Conservation (phyloP, 2,113 vertebrate species). For the Ivindomyrus marchei region DNA sequence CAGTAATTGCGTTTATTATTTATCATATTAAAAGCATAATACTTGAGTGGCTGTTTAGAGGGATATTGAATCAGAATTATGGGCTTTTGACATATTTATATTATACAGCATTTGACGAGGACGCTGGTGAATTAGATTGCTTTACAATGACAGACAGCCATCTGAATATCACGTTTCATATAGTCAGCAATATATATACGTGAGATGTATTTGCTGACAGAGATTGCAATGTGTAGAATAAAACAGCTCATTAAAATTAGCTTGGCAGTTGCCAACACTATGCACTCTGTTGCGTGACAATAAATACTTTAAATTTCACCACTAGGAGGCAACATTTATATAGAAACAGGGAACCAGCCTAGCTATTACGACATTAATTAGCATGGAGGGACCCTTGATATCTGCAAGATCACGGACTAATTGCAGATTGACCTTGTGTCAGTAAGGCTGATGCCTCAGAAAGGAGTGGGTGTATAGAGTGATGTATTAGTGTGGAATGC, state of each 20-base stretch:
- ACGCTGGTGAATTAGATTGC: background rate
- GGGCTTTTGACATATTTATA: background rate
- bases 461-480: background rate
- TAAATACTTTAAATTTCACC: background rate
- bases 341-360: background rate
- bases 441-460: background rate
- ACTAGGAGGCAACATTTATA: constrained; percentile 10
- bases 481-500: background rate
- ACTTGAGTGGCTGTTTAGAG: background rate
- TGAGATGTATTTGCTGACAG: background rate
- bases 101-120: background rate
- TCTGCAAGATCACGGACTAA: background rate
- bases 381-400: background rate
- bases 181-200: background rate
- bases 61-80: background rate
- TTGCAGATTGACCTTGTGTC: background rate
- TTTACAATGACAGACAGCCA: background rate
- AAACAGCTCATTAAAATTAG: background rate
- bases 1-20: background rate
- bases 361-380: background rate
- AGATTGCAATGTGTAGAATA: background rate
- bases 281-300: too few species aligned
- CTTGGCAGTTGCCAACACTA: background rate
- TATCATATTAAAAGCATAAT: background rate
- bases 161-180: background rate